Evolutionary conservation across 2,113 vertebrate species (phyloP), one percentile per base, ranked within the genome.

Genomic region (Mormyrus iriodes): DNA sequence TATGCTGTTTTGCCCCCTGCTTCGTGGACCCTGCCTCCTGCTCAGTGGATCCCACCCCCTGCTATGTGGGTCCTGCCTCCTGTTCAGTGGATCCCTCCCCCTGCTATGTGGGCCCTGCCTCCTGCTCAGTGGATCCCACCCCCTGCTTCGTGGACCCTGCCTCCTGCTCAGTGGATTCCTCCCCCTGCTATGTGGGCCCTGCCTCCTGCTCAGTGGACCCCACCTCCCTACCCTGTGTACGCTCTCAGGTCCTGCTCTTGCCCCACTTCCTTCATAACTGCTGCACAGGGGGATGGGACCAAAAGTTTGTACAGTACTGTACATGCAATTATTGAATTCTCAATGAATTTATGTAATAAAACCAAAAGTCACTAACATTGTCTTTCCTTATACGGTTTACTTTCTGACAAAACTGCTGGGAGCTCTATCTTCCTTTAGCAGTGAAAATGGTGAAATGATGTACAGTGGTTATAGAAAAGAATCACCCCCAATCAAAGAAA

Each of bases 331-430:
- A 65, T 79, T 55, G 39, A 49, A 58, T 88, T 90, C 73, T 87
- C 85, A 89, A 89, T 88, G 65, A 91, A 89, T 90, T 91, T 90
- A 79, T 91, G 83, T 90, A 92, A 88, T 82, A 82, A 88, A 53
- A 79, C 73, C 73, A 42, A 42, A 79, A 79, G 42, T 35, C n/a
- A n/a, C 61, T 69, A 31, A 15, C 73, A 39, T 5, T 42, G 31
- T 76, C 73, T 17, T 35, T 42, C 15, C 73, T 79, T 31, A 79
- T 13, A 39, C 42, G 35, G 73, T 79, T 79, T 79, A 42, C 73
- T 79, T 79, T n/a, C n/a, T 79, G 35, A 17, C 35, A 35, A 39
- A 79, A 79, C 73, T 79, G 4, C 31, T 39, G 73, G 42, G 39
- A 19, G 35, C 5, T n/a, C 61, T 31, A 42, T 79, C 73, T 42